These are phyloP conservation scores for Gastracanthus pulcherrimus DNA, from an alignment of 2,888 invertebrate species.

Conservation along the genomic window DNA sequence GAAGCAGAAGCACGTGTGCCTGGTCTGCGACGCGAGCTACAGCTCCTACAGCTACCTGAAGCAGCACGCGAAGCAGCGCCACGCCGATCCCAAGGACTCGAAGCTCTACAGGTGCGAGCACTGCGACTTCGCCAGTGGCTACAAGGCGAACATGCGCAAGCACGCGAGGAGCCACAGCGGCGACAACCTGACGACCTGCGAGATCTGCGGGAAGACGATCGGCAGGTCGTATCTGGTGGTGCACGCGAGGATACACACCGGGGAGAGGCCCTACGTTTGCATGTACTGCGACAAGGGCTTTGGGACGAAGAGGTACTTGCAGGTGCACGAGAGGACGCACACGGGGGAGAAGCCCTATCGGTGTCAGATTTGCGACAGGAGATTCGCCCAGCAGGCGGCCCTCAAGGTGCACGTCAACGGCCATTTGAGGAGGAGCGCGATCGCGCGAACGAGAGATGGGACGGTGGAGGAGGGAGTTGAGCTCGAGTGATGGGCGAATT, in stretches of 20 bases:
- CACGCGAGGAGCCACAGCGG: slow-evolving; percentile 64
- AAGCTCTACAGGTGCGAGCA: slow-evolving; percentile 70
- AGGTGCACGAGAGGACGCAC: slow-evolving; percentile 76
- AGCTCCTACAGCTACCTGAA: slow-evolving; percentile 65
- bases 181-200: slow-evolving; percentile 74
- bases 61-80: slow-evolving; percentile 68
- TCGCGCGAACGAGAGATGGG: too few relatives aligned
- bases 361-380: slow-evolving; percentile 77
- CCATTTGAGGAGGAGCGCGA: slow-evolving; percentile 65
- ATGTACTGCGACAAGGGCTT: slow-evolving; percentile 77
- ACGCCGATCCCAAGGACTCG: slow-evolving; percentile 67
- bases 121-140: slow-evolving; percentile 75
- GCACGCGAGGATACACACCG: slow-evolving; percentile 75
- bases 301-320: slow-evolving; percentile 74
- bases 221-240: slow-evolving; percentile 75
- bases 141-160: slow-evolving; percentile 73
- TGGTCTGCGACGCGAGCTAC: slow-evolving; percentile 62
- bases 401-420: slow-evolving; percentile 77
- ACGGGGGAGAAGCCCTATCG: slow-evolving; percentile 77
- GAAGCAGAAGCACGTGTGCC: slow-evolving; percentile 61
- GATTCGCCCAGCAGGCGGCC: slow-evolving; percentile 66
- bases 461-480: too few relatives aligned
- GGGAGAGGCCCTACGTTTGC: slow-evolving; percentile 75
- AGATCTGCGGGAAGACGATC: slow-evolving; percentile 75
- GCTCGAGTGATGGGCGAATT: too few relatives aligned